Base-by-base conservation (phyloP, 2,113 vertebrate genomes). In the Oceanodroma tethys region DNA sequence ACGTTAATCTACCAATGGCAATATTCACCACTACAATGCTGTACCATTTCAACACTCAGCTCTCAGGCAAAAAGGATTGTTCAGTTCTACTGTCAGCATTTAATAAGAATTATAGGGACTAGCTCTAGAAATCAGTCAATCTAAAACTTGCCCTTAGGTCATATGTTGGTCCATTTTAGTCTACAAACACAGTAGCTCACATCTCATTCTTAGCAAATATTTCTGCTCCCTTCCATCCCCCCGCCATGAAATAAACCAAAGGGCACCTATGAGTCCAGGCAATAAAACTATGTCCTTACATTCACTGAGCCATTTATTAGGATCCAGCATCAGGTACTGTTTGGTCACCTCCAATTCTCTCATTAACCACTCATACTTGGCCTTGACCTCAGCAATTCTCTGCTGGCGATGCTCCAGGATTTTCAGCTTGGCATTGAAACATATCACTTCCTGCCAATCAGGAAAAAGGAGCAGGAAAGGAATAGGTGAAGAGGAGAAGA, bases 281-380 rank as follows among this genome's bases (percentile, higher is more conserved):
- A 85, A 70, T 32, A 86, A 75, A 84, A 73, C 0, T 0, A 19
- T 0, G 17, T 59, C 16, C 99, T 99, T 98, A 99, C 99, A 99
- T 98, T 99, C 99, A 15, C 98, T 98, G 91, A 99, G 99, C 99
- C 99, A 99, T 73, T 99, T 99, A 96, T 99, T 99, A 43, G 99
- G 99, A 89, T 99, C 99, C 97, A 99, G 97, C 99, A 99, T 99
- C 95, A 99, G 97, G 89, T 99, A 98, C 96, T 99, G 99, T 79
- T 99, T 99, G 95, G 99, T 99, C 78, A 98, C 98, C 88, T 99
- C 99, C 98, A 99, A 98, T 97, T 99, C 99, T 94, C 99, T 99
- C 98, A 99, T 99, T 98, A 99, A 98, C 98, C 99, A 99, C 94
- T 99, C 99, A 5, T 99, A 99, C 97, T 99, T 99, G 96, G 99